A percentile compares a stretch with the other conserved stretches of the same genome.
Conservation (phyloP, 1,140 invertebrate species). For the Eriocheir sinensis region DNA sequence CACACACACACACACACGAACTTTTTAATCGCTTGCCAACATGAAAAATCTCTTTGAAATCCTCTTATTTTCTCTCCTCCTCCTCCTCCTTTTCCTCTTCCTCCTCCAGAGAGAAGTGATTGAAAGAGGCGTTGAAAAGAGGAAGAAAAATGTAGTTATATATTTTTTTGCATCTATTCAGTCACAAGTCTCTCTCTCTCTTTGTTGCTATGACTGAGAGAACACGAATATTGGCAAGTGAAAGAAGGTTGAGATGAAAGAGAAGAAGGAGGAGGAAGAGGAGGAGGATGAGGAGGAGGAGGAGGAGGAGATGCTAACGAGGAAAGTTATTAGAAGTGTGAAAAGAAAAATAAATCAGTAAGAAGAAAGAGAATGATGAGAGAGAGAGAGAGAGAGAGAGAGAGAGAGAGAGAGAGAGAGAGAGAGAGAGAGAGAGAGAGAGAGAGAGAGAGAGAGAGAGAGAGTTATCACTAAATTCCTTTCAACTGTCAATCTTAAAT, state of each 20-base stretch:
- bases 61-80: too few relatives aligned
- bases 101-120: too few relatives aligned
- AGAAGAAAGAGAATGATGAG: background rate
- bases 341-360: background rate
- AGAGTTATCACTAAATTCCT: too few relatives aligned
- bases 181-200: too few relatives aligned
- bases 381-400: slow-evolving; percentile 32
- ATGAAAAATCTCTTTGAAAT: background rate
- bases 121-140: too few relatives aligned
- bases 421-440: slow-evolving; percentile 14
- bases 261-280: background rate
- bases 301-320: background rate
- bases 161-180: too few relatives aligned
- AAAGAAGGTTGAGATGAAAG: too few relatives aligned
- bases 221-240: too few relatives aligned
- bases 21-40: background rate
- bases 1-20: background rate
- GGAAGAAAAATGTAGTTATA: too few relatives aligned
- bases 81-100: too few relatives aligned
- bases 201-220: too few relatives aligned
- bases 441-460: slow-evolving; percentile 22
- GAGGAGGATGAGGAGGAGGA: background rate
- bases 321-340: background rate
- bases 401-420: background rate
- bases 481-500: too few relatives aligned